phyloP scores from a whole-genome alignment of 2,888 invertebrate genomes.

The Stramonita haemastoma region DNA sequence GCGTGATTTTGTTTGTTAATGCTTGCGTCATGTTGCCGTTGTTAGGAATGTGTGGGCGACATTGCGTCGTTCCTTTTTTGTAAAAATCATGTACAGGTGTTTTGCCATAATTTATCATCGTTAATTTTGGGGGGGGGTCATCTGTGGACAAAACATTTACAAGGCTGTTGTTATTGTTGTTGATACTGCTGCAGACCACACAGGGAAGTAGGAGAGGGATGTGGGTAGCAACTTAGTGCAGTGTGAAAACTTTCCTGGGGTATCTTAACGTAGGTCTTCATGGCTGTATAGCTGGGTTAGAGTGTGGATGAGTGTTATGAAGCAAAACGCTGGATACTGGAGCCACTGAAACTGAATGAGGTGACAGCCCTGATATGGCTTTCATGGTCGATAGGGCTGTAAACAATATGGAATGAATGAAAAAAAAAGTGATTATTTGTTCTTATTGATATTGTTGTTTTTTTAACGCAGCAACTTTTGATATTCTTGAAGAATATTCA shows the following conservation, averaged over 20 bases:
- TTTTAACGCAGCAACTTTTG: no score
- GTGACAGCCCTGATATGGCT: no score
- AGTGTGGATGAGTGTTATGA: neutral
- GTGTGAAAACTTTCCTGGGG: neutral
- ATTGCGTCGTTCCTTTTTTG: neutral
- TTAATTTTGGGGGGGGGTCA: neutral
- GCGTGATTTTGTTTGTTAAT: neutral
- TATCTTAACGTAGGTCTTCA: neutral
- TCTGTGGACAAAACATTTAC: no score
- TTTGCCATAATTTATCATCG: conserved; percentile 18
- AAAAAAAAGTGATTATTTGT: no score
- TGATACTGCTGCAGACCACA: no score
- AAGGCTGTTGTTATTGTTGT: no score
- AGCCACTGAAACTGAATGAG: no score
- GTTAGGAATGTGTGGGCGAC: neutral
- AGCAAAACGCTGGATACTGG: no score
- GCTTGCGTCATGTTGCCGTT: neutral
- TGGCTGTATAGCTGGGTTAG: neutral
- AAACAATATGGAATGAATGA: no score
- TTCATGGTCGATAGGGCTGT: no score
- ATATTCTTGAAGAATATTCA: no score
- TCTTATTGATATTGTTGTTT: no score
- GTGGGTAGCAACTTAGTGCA: neutral
- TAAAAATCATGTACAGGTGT: conserved; percentile 17
- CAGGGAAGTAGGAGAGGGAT: neutral